Conservation (phyloP, 1,140 invertebrate genomes). For the Bombus sibiricus region DNA sequence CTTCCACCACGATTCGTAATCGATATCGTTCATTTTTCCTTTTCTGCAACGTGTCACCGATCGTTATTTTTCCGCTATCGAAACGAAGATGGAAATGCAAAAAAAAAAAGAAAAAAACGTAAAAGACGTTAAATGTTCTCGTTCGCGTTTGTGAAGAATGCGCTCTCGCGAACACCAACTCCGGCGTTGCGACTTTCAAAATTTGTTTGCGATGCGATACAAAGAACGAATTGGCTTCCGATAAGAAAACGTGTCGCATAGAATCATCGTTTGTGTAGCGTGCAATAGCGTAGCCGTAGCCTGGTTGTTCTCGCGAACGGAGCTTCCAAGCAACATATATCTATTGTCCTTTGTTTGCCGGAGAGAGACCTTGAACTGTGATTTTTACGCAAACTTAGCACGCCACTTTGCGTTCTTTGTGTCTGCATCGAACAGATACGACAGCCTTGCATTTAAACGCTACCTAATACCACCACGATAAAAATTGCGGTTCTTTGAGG, state of each 20-base stretch:
- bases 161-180: too few species aligned
- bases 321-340: neutral
- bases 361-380: constrained; percentile 57
- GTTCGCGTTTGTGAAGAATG: too few species aligned
- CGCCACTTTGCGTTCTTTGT: constrained; percentile 31
- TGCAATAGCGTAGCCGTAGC: neutral
- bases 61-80: neutral
- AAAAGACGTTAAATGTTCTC: neutral
- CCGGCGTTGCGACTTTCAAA: too few species aligned
- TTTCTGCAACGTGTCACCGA: constrained; percentile 82
- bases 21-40: constrained; percentile 93
- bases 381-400: constrained; percentile 57
- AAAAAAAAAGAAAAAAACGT: fast-evolving
- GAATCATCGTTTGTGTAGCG: neutral
- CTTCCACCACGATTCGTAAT: constrained; percentile 92
- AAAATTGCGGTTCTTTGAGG: constrained; percentile 2
- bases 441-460: constrained; percentile 25
- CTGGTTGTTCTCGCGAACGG: neutral
- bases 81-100: neutral
- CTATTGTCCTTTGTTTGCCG: constrained; percentile 47
- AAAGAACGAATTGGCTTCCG: neutral
- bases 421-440: neutral
- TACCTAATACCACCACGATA: neutral
- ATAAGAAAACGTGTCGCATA: neutral
- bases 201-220: too few species aligned